phyloP scores from a whole-genome alignment of 2,888 invertebrate species.

The Microctonus aethiopoides region DNA sequence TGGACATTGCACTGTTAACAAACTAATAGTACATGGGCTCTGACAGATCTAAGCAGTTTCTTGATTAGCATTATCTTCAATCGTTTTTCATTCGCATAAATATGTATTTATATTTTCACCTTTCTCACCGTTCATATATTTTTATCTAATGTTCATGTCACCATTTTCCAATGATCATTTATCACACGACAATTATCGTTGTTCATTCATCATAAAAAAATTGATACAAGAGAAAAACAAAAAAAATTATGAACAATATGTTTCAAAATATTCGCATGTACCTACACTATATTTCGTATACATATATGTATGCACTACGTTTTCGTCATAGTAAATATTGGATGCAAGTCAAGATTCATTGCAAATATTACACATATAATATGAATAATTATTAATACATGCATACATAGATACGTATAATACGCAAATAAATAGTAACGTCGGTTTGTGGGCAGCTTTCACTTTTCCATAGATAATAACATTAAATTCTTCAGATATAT shows the following conservation, averaged over 20 bases:
- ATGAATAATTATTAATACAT: too few relatives aligned
- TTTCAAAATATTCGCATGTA: too few relatives aligned
- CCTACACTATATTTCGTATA: neutral
- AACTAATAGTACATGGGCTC: too few relatives aligned
- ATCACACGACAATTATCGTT: too few relatives aligned
- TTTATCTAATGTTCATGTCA: too few relatives aligned
- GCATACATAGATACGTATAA: neutral
- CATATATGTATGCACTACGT: neutral
- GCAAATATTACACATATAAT: neutral
- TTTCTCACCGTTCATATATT: neutral
- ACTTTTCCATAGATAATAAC: neutral
- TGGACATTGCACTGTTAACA: too few relatives aligned
- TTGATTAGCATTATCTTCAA: neutral
- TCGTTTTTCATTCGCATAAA: neutral
- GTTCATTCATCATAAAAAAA: too few relatives aligned
- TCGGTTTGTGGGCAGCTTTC: neutral
- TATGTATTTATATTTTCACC: neutral
- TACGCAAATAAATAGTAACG: neutral
- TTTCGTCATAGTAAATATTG: neutral
- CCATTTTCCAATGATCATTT: too few relatives aligned
- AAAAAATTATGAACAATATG: too few relatives aligned
- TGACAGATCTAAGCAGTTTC: neutral
- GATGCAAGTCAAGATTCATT: neutral
- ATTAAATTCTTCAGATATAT: too few relatives aligned
- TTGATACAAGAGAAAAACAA: too few relatives aligned